phyloP scores from a whole-genome alignment of 2,797 vertebrate genomes.

The Australoheros facetus region DNA sequence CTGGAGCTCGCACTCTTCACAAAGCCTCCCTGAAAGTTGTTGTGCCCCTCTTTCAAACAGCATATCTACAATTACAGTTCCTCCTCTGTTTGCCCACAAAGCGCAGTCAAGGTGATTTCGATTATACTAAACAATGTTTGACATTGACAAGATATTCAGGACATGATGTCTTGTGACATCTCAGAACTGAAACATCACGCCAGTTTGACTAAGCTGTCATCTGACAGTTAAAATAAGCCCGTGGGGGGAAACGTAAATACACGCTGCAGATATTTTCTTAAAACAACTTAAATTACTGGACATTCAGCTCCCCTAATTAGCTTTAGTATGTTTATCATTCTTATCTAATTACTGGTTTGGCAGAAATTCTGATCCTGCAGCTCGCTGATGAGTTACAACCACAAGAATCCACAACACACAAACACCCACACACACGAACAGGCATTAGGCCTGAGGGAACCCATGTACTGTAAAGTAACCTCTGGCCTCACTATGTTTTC shows the following conservation, averaged over 20 bases:
- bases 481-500: conserved; percentile 37
- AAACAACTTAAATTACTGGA: conserved; percentile 40
- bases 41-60: conserved; percentile 19
- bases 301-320: conserved; percentile 33
- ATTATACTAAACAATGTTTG: conserved; percentile 69
- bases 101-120: conserved; percentile 66
- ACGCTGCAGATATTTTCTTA: conserved; percentile 8
- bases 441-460: conserved; percentile 21
- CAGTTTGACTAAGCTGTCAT: conserved; percentile 51
- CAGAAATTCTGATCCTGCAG: conserved; percentile 21
- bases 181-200: conserved; percentile 37
- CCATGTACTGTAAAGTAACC: conserved; percentile 44
- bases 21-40: conserved; percentile 66
- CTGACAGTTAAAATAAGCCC: conserved; percentile 26
- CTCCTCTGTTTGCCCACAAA: conserved; percentile 69
- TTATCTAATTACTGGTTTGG: conserved; percentile 53
- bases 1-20: conserved; percentile 68
- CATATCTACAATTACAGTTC: conserved; percentile 66
- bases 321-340: conserved; percentile 42
- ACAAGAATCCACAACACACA: neutral
- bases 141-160: conserved; percentile 62
- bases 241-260: conserved; percentile 1
- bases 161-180: conserved; percentile 51
- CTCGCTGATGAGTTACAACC: conserved; percentile 42
- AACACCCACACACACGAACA: neutral